A percentile compares a stretch with the other conserved stretches of the same genome.
These are phyloP conservation scores for Chrysotoxum bicinctum DNA, from an alignment of 2,888 invertebrate species.

Conservation along the genomic window DNA sequence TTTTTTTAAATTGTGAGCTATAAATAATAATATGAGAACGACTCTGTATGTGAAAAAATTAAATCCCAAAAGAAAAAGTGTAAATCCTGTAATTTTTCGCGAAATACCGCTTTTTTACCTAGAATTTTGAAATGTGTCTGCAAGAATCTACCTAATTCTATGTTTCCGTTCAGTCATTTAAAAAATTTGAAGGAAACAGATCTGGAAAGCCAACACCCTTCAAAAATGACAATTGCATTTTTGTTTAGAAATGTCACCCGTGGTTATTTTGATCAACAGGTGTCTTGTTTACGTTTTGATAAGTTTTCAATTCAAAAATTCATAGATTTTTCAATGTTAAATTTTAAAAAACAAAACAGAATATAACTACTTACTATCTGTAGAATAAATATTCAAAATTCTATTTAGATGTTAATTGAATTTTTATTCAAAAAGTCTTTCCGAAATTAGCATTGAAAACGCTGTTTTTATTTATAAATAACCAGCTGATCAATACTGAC, in stretches of 20 bases:
- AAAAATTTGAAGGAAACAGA: background rate
- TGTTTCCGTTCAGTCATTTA: background rate
- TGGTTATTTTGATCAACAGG: background rate
- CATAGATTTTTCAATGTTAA: background rate
- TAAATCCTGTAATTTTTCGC: no score
- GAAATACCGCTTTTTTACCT: no score
- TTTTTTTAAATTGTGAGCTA: no score
- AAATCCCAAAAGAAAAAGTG: no score
- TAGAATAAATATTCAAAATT: background rate
- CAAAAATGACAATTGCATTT: background rate
- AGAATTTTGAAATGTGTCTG: no score
- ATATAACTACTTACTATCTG: background rate
- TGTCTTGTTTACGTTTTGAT: background rate
- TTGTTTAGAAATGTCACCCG: background rate
- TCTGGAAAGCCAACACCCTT: constrained; percentile 1
- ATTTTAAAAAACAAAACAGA: background rate
- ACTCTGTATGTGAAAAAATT: no score
- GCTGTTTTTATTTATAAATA: background rate
- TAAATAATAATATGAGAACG: no score
- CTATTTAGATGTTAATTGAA: background rate
- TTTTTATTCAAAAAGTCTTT: background rate
- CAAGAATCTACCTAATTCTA: background rate
- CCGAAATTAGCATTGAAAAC: background rate
- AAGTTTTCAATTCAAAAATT: background rate
- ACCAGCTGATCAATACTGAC: constrained; percentile 8